Evolutionary conservation across 2,113 vertebrate genomes (phyloP), one percentile per base, ranked within the genome.

Genomic region (Sterrhoptilus dennistouni): DNA sequence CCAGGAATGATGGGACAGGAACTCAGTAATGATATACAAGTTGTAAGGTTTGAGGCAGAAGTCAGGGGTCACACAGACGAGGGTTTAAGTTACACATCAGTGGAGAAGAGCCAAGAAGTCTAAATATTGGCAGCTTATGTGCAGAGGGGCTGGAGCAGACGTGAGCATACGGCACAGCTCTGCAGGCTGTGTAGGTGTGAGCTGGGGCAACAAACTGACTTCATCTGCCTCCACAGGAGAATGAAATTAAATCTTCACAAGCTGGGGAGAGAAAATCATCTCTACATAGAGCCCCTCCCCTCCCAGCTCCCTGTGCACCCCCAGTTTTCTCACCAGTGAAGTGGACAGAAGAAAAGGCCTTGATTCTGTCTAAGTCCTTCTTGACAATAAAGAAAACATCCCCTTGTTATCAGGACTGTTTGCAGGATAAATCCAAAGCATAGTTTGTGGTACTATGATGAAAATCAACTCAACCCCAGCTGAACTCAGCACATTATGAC

Each of bases 31-130:
- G 69, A 93, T 89, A 87, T 57, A 70, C 60, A 70, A 80, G 66
- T 92, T 90, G 49, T 75, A 76, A 83, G 74, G 76, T 87, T 79
- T 83, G 59, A 94, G 74, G 77, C 63, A 81, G 68, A 92, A 93
- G 72, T 83, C 93, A 94, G 28, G 54, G 91, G 87, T 95, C 68
- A 63, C 75, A 72, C 25, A 72, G 56, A 71, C 22, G 49, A 75
- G 28, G 60, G 40, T 78, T 90, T 89, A 49, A 90, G 47, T 88
- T 93, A 45, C 42, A 5, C 35, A 14, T 56, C 19, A 64, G 27
- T 1, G 8, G 81, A 54, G 53, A 60, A 52, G 35, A 93, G 82
- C 47, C 56, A 82, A 83, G 42, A 78, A 93, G 15, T 42, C 12
- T 82, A 33, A 91, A 72, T 83, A 83, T n/a, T 87, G 91, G 71